Evolutionary conservation across 1,140 invertebrate species (phyloP).

Genomic region (Drosophila pectinifera): DNA sequence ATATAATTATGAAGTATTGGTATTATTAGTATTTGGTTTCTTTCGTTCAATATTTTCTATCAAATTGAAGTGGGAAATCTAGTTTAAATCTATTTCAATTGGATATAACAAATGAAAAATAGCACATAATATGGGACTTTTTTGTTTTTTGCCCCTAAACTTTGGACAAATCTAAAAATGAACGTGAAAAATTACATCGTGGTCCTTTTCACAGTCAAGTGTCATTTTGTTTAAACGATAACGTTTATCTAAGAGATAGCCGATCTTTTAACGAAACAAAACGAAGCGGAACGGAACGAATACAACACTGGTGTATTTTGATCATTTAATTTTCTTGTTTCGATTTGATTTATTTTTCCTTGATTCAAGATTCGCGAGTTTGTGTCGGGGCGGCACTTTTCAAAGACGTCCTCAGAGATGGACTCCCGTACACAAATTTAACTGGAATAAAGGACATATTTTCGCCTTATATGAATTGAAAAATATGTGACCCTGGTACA

Average conservation of each 20-base stretch:
- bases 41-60: background rate
- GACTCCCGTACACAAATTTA: background rate
- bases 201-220: conserved; percentile 82
- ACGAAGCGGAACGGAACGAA: conserved; percentile 39
- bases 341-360: background rate
- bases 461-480: background rate
- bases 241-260: conserved; percentile 17
- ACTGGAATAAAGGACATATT: background rate
- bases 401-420: background rate
- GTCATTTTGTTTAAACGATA: conserved; percentile 66
- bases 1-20: too few relatives aligned
- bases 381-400: conserved; percentile 1
- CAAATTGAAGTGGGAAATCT: background rate
- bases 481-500: background rate
- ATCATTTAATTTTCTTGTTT: conserved; percentile 5
- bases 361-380: background rate
- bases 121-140: background rate
- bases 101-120: background rate
- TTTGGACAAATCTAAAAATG: conserved; percentile 49
- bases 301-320: conserved; percentile 22
- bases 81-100: background rate
- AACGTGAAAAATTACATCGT: conserved; percentile 79
- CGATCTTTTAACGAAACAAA: conserved; percentile 49
- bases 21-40: too few relatives aligned
- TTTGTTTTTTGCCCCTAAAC: background rate